These are phyloP conservation scores for Lepus timidus DNA, from an alignment of 2,113 vertebrate genomes.

Conservation along the genomic window DNA sequence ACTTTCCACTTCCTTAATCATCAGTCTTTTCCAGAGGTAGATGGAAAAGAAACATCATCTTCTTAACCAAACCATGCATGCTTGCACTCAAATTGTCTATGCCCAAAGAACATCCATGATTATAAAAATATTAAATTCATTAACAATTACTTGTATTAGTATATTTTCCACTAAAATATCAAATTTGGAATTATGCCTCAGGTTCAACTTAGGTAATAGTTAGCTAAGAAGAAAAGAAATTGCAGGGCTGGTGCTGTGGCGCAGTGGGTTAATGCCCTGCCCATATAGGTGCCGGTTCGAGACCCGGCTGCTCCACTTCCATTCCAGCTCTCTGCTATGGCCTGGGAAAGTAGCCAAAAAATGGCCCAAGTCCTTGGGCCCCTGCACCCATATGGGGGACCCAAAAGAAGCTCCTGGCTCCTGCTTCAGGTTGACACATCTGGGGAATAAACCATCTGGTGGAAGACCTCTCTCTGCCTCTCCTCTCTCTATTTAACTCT, in stretches of 20 bases:
- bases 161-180: background rate
- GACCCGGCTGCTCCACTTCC: too few relatives aligned
- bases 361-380: too few relatives aligned
- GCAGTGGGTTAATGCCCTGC: too few relatives aligned
- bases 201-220: background rate
- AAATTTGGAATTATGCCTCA: background rate
- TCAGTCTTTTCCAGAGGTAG: background rate
- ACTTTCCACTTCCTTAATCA: background rate
- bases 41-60: background rate
- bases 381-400: too few relatives aligned
- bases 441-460: too few relatives aligned
- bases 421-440: too few relatives aligned
- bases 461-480: too few relatives aligned
- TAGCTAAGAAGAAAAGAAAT: slow-evolving; percentile 20
- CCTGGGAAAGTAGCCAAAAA: too few relatives aligned
- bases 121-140: background rate
- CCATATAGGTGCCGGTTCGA: too few relatives aligned
- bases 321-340: too few relatives aligned
- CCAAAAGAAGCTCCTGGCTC: too few relatives aligned
- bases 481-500: too few relatives aligned
- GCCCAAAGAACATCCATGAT: background rate
- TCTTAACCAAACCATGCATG: background rate
- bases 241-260: background rate
- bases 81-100: background rate
- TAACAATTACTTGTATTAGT: background rate